A percentile compares a stretch with the other conserved stretches of the same genome.
phyloP scores from a whole-genome alignment of 2,113 vertebrate species.

The Scopus umbretta region DNA sequence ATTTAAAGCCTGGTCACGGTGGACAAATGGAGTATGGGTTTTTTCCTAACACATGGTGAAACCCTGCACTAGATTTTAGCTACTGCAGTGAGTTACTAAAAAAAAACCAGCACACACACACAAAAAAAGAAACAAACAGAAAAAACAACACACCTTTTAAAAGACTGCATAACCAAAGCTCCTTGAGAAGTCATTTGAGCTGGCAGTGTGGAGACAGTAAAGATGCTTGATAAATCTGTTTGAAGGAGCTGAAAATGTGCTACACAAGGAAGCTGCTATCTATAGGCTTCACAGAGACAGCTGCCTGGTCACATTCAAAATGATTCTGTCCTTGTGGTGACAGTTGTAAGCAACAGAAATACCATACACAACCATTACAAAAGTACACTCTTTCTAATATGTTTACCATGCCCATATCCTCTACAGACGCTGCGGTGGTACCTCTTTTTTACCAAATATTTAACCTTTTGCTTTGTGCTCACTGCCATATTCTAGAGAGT shows the following conservation, averaged over 20 bases:
- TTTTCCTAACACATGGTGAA: not conserved
- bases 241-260: slow-evolving; percentile 53
- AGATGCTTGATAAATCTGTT: slow-evolving; percentile 57
- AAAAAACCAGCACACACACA: not conserved
- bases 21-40: not conserved
- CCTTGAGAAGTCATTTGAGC: slow-evolving; percentile 54
- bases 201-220: slow-evolving; percentile 52
- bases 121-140: not conserved
- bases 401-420: not conserved
- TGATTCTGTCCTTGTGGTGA: slow-evolving; percentile 28
- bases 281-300: slow-evolving; percentile 38
- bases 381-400: not conserved
- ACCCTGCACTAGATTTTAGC: slow-evolving; percentile 36
- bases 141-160: slow-evolving; percentile 23
- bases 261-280: slow-evolving; percentile 58
- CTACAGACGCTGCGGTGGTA: not conserved
- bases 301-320: slow-evolving; percentile 34
- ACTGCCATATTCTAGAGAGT: not conserved
- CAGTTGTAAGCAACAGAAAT: slow-evolving; percentile 30
- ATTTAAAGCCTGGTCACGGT: not conserved
- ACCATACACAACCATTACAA: not conserved
- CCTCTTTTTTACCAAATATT: not conserved
- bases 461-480: not conserved
- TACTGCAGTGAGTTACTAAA: slow-evolving; percentile 23
- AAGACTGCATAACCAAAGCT: slow-evolving; percentile 50